Evolutionary conservation across 2,797 vertebrate species (phyloP).

Genomic region (Microhierax caerulescens): DNA sequence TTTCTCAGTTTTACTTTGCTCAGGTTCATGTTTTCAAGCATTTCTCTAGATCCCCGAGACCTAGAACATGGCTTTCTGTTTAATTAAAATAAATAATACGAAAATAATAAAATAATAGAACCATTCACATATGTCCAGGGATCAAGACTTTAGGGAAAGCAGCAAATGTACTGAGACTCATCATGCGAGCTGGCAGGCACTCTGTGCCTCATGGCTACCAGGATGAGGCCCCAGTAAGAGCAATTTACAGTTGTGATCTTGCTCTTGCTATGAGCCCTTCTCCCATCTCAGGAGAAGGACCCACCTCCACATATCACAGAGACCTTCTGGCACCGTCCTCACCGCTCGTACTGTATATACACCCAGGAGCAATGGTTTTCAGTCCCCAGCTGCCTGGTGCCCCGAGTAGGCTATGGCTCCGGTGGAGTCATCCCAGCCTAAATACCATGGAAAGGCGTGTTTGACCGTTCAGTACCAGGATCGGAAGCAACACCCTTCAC

Average conservation of each 20-base stretch:
- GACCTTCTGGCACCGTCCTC: neutral
- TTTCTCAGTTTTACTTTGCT: neutral
- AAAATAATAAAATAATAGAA: too few species aligned
- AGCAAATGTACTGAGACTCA: neutral
- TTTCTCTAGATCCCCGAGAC: neutral
- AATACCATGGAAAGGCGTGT: neutral
- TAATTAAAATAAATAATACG: neutral
- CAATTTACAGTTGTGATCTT: neutral
- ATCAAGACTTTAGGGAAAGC: neutral
- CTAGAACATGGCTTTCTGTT: neutral
- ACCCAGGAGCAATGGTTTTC: neutral
- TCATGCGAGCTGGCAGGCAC: neutral
- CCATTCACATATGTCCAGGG: neutral
- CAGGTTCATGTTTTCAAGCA: neutral
- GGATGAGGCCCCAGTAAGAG: neutral
- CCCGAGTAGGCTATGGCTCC: neutral
- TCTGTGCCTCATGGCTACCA: neutral
- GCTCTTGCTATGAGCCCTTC: neutral
- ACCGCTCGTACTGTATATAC: accelerated
- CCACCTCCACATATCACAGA: neutral
- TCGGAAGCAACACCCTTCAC: neutral
- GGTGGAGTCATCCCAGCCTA: neutral
- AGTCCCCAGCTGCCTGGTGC: neutral
- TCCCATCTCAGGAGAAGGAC: neutral
- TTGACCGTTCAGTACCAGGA: neutral